Evolutionary conservation across 1,140 invertebrate species (phyloP), one percentile per base, ranked within the genome.

Genomic region (Eriocheir sinensis): DNA sequence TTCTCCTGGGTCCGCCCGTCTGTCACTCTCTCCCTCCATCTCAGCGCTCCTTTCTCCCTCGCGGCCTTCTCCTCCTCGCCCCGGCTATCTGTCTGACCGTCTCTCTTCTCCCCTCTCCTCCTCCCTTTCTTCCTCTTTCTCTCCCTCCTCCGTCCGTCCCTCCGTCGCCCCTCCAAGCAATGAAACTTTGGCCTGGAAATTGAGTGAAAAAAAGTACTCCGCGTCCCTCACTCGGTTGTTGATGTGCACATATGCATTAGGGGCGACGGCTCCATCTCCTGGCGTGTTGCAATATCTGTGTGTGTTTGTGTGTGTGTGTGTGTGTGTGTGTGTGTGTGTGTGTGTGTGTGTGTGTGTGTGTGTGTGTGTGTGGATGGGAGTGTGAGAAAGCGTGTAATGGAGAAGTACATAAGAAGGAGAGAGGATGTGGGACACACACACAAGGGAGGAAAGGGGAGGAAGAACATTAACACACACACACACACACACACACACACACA

Each of bases 271-370:
- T 72, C 60, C n/a, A 72, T 72, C 60, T 72, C 60, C 60, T 72
- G 60, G 21, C n/a, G 27, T 72, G n/a, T n/a, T 72, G 60, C 60
- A 72, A 72, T 72, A 72, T 72, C 60, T 72, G 60, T 21, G 60
- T 21, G 60, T 72, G 60, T 72, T 0, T 72, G 60, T 72, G 21
- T 72, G 60, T 72, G 53, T 72, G 53, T 72, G 53, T 72, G 53
- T 72, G 53, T 72, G 53, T 72, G 53, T 72, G 53, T 72, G 53
- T 72, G 53, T 72, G 53, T 72, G 53, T 72, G 53, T 72, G 53
- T 72, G 53, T 72, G 53, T 72, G 53, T 72, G 53, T 72, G 53
- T 72, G 21, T 72, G 53, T 72, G 53, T 72, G 53, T 72, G 53
- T 72, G 53, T 72, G 21, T 72, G 53, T 72, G 21, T 72, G 53